phyloP scores from a whole-genome alignment of 2,113 vertebrate genomes.

The Cettia cetti region DNA sequence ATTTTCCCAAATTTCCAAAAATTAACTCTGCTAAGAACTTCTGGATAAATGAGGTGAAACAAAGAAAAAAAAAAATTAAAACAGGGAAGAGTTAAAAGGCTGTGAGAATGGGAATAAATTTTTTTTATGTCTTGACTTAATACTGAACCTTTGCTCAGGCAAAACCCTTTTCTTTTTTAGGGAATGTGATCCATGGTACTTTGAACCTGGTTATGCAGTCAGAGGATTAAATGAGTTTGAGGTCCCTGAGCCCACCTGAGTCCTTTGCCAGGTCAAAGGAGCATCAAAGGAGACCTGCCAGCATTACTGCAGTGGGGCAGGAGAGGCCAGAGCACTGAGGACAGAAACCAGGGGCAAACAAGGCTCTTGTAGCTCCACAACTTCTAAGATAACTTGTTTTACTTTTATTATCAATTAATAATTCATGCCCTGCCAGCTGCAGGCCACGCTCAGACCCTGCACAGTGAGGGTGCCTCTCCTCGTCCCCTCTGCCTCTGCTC shows the following conservation, averaged over 20 bases:
- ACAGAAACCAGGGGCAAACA: neutral
- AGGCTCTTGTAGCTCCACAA: neutral
- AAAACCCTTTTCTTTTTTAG: neutral
- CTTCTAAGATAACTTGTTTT: neutral
- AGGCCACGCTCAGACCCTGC: neutral
- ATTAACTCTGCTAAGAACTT: neutral
- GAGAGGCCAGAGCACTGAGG: neutral
- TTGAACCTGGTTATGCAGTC: neutral
- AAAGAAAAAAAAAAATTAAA: neutral
- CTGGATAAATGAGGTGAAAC: neutral
- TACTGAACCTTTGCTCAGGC: neutral
- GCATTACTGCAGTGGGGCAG: rapidly evolving
- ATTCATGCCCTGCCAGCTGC: neutral
- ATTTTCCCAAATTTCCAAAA: neutral
- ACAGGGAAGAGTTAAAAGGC: neutral
- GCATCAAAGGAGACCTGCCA: neutral
- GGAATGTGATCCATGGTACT: neutral
- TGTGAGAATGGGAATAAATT: neutral
- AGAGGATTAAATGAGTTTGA: neutral
- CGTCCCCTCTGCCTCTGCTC: neutral
- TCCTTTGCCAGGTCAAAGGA: neutral
- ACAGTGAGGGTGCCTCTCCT: neutral
- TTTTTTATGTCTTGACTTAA: neutral
- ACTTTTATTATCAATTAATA: neutral
- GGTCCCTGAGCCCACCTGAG: neutral